Evolutionary conservation across 2,113 vertebrate genomes (phyloP), one percentile per base, ranked within the genome.

Genomic region (Bujurquina vittata): DNA sequence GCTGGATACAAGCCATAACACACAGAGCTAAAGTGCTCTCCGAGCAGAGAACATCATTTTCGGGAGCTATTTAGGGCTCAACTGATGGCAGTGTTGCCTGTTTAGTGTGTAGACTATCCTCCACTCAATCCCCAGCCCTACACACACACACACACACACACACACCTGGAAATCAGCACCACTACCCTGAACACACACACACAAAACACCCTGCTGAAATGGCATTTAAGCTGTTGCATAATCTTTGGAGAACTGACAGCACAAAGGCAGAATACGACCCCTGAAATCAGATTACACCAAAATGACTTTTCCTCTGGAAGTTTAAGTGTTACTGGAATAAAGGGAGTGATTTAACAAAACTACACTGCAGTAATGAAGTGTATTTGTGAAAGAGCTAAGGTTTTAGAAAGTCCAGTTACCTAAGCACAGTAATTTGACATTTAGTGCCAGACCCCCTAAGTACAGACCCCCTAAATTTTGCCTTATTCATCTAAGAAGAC

Each of bases 161-260:
- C 40, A 43, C 11, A 43, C 40, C 88, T 85, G 79, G 63, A 84
- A 73, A 74, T 18, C 5, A 5, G 67, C 79, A 52, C 84, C 75
- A 18, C 57, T 58, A 15, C 60, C 74, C 74, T 35, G n/a, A 80
- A 75, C 73, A 26, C 77, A 40, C 79, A 63, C 17, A n/a, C 57
- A 63, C 14, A n/a, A 43, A 77, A 75, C 80, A 52, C 55, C 58
- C 61, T 17, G 37, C 89, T 85, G 75, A 90, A 91, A 89, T 79
- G 76, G 40, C 80, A 85, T 85, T 90, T 83, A 83, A 75, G 83
- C 23, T n/a, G 83, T 93, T 89, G 76, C 82, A 73, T 90, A 90
- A 91, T 80, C 54, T 60, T 85, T 87, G 77, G 88, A 78, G 81
- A 54, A 74, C 74, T 26, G 40, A 73, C 55, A 46, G 75, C 74